Base-by-base conservation (phyloP, 2,797 vertebrate genomes). In the Pangasius larnaudii region DNA sequence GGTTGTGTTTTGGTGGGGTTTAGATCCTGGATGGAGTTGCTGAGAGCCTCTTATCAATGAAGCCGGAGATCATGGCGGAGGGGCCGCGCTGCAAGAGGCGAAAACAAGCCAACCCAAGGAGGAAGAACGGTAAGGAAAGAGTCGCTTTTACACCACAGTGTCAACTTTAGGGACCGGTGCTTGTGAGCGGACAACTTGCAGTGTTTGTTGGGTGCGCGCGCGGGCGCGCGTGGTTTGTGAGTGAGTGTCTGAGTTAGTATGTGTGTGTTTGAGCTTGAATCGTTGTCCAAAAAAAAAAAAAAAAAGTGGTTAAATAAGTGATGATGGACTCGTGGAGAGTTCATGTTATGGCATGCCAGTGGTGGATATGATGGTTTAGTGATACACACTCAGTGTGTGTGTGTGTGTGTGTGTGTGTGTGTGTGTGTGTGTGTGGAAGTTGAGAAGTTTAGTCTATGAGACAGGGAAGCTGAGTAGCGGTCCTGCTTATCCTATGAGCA, bases 51-150 rank as follows among this genome's bases (percentile, higher is more conserved):
- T 97, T 95, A 97, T 97, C 97, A 96, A 97, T 98, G 98, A 98
- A 97, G 96, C 97, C 96, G 96, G 95, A 97, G 96, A 97, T 97
- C 96, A 98, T 97, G 97, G 97, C 97, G 97, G 97, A 98, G 97
- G 97, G 97, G 95, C 97, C 97, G 95, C 97, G 97, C 95, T 97
- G 96, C 96, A 98, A 98, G 97, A 97, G 97, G 96, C 95, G 97
- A 94, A 99, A 99, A 95, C 98, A 98, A 97, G 97, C 98, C 96
- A 98, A 98, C 96, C 98, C 98, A 90, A 96, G 97, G 88, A 97
- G 98, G 95, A 98, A 98, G 96, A 97, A 97, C 97, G 98, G 98
- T 98, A 97, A 97, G 97, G 93, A 92, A 77, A 85, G n/a, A 51
- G n/a, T 36, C 85, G 24, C 78, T 65, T 78, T 85, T 87, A 63